Base-by-base conservation (phyloP, 2,797 vertebrate species). In the Syngnathus acus region DNA sequence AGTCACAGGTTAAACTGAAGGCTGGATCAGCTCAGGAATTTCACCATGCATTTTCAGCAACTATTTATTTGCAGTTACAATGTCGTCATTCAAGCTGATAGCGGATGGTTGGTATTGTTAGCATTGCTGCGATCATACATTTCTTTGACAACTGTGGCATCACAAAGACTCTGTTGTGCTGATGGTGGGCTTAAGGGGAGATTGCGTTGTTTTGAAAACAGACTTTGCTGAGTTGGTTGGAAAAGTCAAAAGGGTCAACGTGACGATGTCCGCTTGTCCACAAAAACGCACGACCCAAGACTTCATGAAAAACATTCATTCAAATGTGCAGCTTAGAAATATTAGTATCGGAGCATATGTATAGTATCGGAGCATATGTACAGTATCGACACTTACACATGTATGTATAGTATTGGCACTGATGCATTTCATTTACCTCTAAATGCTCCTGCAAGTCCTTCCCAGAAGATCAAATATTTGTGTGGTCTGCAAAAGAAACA, bases 201-300 rank as follows among this genome's bases (percentile, higher is more conserved):
- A 78, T 74, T 16, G 65, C 2, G 1, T 38, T 85, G 76, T 82
- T 87, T 73, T 81, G 75, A 60, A 81, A 82, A 80, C 69, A 70
- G 8, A 38, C 37, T 70, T 65, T 71, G 78, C 70, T 78, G 73
- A 84, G 63, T 81, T 67, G 61, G 26, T 61, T 59, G 32, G 37
- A 39, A 38, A 59, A 10, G 9, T 45, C 55, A 64, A 48, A 66
- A 21, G 66, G n/a, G 61, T 70, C 45, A 47, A 6, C 1, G 16
- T 47, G 45, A 16, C 16, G 43, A 45, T 45, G 43, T 4, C 11
- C 1, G 13, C 43, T 45, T 45, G 43, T 14, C 43, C 14, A 9
- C 13, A 13, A 16, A 13, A 45, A 45, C 13, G 4, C 13, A 45
- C 14, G 43, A 45, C 13, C 9, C 11, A 13, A 14, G 13, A 4